These are phyloP conservation scores for Pteria penguin DNA, from an alignment of 2,888 invertebrate species.

Conservation along the genomic window DNA sequence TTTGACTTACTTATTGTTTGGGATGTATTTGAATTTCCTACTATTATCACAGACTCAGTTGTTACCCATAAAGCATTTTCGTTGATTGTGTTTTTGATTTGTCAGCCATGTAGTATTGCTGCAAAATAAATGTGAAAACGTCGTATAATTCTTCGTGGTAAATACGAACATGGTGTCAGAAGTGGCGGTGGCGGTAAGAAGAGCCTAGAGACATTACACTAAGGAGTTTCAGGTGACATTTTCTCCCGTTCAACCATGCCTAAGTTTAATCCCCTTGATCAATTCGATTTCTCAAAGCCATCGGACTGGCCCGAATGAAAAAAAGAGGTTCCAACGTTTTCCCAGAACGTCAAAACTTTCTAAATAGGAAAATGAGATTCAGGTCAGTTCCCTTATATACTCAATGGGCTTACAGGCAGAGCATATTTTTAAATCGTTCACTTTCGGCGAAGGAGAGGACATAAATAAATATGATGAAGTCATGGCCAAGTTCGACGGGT, in stretches of 20 bases:
- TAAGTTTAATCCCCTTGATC: not conserved
- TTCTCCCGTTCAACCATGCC: not conserved
- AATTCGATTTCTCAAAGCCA: not conserved
- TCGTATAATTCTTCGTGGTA: too few relatives aligned
- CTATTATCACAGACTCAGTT: too few relatives aligned
- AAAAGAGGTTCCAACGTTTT: not conserved
- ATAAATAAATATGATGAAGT: conserved; percentile 31
- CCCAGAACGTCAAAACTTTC: conserved; percentile 23
- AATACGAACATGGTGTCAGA: too few relatives aligned
- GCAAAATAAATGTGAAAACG: too few relatives aligned
- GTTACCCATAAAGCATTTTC: too few relatives aligned
- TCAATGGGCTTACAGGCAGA: conserved; percentile 34
- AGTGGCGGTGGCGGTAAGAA: too few relatives aligned
- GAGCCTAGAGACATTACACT: too few relatives aligned
- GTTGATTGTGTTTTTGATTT: too few relatives aligned
- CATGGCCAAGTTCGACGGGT: conserved; percentile 25
- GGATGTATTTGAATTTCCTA: too few relatives aligned
- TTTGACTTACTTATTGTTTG: too few relatives aligned
- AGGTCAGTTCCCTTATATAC: conserved; percentile 35
- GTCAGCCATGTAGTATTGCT: too few relatives aligned
- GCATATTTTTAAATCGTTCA: too few relatives aligned
- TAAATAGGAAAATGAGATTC: conserved; percentile 31
- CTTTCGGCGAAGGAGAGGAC: conserved; percentile 9
- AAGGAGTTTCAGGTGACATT: conserved; percentile 8
- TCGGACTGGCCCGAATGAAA: conserved; percentile 5